Evolutionary conservation across 2,888 invertebrate genomes (phyloP).

Genomic region (Cerastis leucographa): DNA sequence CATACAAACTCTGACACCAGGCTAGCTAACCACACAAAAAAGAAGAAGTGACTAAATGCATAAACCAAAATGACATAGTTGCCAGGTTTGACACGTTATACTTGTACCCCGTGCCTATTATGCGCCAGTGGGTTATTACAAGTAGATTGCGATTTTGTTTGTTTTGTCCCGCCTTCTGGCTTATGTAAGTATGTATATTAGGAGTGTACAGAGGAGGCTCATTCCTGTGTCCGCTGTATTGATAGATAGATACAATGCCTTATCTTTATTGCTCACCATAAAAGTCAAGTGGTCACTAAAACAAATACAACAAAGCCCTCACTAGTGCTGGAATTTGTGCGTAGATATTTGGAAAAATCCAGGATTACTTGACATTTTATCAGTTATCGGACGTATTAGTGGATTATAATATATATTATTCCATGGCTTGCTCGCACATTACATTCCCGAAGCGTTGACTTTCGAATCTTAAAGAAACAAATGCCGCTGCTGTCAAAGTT

Average conservation of each 20-base stretch:
- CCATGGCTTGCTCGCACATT: not conserved
- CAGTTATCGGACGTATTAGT: not conserved
- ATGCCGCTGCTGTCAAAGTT: not conserved
- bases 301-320: not conserved
- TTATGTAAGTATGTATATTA: not conserved
- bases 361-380: not conserved
- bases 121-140: not conserved
- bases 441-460: not conserved
- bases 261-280: conserved; percentile 10
- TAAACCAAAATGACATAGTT: not conserved
- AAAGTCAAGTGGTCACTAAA: conserved; percentile 34
- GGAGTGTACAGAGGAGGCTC: not conserved
- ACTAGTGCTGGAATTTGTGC: not conserved
- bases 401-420: not conserved
- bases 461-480: not conserved
- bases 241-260: conserved; percentile 11
- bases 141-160: not conserved
- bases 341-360: conserved; percentile 11
- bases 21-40: not conserved
- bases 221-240: not conserved
- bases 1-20: not conserved
- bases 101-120: no score
- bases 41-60: not conserved
- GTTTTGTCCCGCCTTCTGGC: not conserved
- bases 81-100: no score